Percentiles rank a stretch among this genome's conserved stretches.
These are phyloP conservation scores for Ornithorhynchus anatinus DNA, from an alignment of 2,113 vertebrate genomes.

Conservation along the genomic window DNA sequence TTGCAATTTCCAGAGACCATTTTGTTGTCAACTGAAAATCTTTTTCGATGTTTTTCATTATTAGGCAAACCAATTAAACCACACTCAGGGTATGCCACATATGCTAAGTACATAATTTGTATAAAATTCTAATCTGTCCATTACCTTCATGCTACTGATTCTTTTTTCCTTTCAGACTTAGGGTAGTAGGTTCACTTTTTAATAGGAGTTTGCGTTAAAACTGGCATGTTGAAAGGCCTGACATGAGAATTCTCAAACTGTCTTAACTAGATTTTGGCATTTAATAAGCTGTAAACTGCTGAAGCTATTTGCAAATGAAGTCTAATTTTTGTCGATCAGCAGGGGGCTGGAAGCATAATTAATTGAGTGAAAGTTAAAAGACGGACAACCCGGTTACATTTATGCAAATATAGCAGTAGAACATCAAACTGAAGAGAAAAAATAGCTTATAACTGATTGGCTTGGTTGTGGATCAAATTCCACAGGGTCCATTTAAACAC, in stretches of 20 bases:
- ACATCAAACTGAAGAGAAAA: constrained; percentile 71
- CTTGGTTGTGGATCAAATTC: constrained; percentile 72
- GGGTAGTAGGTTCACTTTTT: constrained; percentile 52
- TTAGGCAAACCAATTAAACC: constrained; percentile 65
- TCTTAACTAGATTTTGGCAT: constrained; percentile 83
- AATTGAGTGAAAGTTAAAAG: constrained; percentile 85
- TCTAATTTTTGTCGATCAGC: constrained; percentile 83
- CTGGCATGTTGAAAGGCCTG: constrained; percentile 71
- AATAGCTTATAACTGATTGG: constrained; percentile 71
- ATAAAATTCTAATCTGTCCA: constrained; percentile 61
- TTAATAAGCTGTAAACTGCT: constrained; percentile 84
- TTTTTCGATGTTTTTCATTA: constrained; percentile 54
- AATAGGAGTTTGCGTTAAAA: constrained; percentile 72
- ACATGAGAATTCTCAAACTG: constrained; percentile 76
- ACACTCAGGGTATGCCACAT: constrained; percentile 39
- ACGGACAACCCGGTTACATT: constrained; percentile 78
- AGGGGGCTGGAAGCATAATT: constrained; percentile 80
- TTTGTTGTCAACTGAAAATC: constrained; percentile 53
- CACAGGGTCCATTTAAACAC: constrained; percentile 74
- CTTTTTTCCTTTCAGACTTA: constrained; percentile 31
- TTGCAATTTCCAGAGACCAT: constrained; percentile 49
- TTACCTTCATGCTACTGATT: constrained; percentile 52
- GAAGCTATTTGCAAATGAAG: constrained; percentile 82
- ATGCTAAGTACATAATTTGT: constrained; percentile 61
- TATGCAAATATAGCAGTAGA: constrained; percentile 77